Conservation (phyloP, 2,797 vertebrate genomes). For the Oreochromis mossambicus region DNA sequence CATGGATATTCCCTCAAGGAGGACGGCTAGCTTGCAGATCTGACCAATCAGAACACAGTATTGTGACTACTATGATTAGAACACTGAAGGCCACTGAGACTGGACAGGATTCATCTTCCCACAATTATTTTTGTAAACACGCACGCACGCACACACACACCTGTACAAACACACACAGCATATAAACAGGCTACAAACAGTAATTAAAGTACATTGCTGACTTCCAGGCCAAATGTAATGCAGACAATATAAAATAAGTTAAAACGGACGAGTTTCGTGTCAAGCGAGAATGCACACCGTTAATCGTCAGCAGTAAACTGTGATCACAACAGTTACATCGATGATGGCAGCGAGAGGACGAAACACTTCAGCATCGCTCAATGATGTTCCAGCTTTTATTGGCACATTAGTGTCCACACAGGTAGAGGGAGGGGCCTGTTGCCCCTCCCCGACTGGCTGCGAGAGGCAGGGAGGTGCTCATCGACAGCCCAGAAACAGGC, state of each 20-base stretch:
- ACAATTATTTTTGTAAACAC: constrained; percentile 26
- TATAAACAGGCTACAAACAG: constrained; percentile 52
- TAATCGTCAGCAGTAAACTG: constrained; percentile 50
- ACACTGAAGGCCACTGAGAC: constrained; percentile 67
- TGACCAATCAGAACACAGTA: constrained; percentile 55
- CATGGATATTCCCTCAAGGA: constrained; percentile 22
- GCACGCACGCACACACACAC: neutral
- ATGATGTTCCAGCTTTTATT: constrained; percentile 29
- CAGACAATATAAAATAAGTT: constrained; percentile 62
- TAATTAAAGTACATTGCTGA: constrained; percentile 43
- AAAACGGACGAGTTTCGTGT: neutral
- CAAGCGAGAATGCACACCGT: constrained; percentile 6
- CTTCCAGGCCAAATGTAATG: constrained; percentile 26
- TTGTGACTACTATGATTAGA: constrained; percentile 40
- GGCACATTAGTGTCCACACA: constrained; percentile 67
- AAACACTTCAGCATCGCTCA: constrained; percentile 31
- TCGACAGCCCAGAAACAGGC: constrained; percentile 9
- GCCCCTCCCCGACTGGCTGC: neutral
- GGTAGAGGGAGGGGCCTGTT: neutral
- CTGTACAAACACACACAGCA: constrained; percentile 14
- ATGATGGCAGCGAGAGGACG: constrained; percentile 49
- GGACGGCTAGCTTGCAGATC: constrained; percentile 28
- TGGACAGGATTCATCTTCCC: constrained; percentile 40
- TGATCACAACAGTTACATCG: constrained; percentile 41
- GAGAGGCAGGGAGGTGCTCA: constrained; percentile 4